Evolutionary conservation across 1,140 invertebrate species (phyloP), one percentile per base, ranked within the genome.

Genomic region (Goniozus legneri): DNA sequence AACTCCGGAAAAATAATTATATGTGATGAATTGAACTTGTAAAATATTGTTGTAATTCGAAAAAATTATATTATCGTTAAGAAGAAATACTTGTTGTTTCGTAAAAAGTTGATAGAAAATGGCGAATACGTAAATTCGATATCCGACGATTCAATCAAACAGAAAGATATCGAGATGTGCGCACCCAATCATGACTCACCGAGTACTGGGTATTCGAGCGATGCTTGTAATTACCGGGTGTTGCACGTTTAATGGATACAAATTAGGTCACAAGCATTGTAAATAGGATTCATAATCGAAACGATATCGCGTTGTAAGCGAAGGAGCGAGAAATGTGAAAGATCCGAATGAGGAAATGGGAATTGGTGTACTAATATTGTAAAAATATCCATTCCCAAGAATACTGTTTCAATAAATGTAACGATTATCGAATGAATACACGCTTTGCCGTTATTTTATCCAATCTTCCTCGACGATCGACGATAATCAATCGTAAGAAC

Each of bases 381-480:
- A 58, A 60, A 62, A 56, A 62, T 64, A 66, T 61, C 54, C 60
- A 64, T 67, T 62, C 62, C 63, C 64, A 64, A 65, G 64, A 58
- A 58, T 62, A 64, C 60, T 67, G 66, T 69, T 69, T 69, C 60
- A 69, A 69, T 69, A 67, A 67, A 69, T 69, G 66, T 69, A 69
- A 64, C 54, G 52, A 67, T 64, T 54, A 65, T 63, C 42, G 49
- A 39, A 39, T 44, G 38, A 47, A 33, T 52, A 6, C 19, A 15
- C 52, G 52, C 33, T 10, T n/a, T n/a, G n/a, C n/a, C n/a, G n/a
- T n/a, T n/a, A n/a, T n/a, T n/a, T n/a, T n/a, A n/a, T n/a, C n/a
- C n/a, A n/a, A n/a, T n/a, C n/a, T n/a, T n/a, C n/a, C n/a, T n/a
- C n/a, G n/a, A n/a, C n/a, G n/a, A n/a, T n/a, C n/a, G n/a, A n/a